phyloP scores from a whole-genome alignment of 2,113 vertebrate genomes.

The Dendropsophus ebraccatus region DNA sequence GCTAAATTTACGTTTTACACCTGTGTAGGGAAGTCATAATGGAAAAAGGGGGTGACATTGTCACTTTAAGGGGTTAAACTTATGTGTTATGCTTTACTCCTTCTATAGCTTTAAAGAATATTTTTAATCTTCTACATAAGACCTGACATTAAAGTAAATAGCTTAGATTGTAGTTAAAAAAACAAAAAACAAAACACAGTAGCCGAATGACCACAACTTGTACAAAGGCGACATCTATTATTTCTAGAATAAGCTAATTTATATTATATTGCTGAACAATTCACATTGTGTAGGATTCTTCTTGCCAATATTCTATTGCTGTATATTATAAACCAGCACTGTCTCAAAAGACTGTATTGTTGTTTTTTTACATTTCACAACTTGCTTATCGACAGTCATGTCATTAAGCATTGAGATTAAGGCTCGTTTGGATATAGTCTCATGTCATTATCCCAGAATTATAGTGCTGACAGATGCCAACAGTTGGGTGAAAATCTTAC shows the following conservation, averaged over 20 bases:
- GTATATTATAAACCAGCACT: slow-evolving; percentile 30
- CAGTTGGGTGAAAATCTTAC: slow-evolving; percentile 40
- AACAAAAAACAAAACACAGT: too few species aligned
- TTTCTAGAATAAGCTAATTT: slow-evolving; percentile 39
- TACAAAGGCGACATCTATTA: slow-evolving; percentile 16
- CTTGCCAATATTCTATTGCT: slow-evolving; percentile 35
- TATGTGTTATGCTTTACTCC: not conserved
- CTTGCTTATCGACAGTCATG: slow-evolving; percentile 51
- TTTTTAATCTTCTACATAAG: not conserved
- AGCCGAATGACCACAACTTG: not conserved
- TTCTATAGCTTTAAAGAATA: not conserved
- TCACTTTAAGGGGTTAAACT: too few species aligned
- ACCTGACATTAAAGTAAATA: not conserved
- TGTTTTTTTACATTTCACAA: slow-evolving; percentile 53
- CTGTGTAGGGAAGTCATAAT: too few species aligned
- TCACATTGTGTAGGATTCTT: not conserved
- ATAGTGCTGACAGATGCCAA: slow-evolving; percentile 48
- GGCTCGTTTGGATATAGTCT: slow-evolving; percentile 51
- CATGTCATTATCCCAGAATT: slow-evolving; percentile 48
- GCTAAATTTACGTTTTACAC: too few species aligned
- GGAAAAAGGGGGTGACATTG: not conserved
- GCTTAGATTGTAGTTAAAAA: not conserved
- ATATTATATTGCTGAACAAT: slow-evolving; percentile 23
- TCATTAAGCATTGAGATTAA: slow-evolving; percentile 54
- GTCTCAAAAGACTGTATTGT: slow-evolving; percentile 46